phyloP scores from a whole-genome alignment of 2,797 vertebrate genomes.

The Tenualosa ilisha region DNA sequence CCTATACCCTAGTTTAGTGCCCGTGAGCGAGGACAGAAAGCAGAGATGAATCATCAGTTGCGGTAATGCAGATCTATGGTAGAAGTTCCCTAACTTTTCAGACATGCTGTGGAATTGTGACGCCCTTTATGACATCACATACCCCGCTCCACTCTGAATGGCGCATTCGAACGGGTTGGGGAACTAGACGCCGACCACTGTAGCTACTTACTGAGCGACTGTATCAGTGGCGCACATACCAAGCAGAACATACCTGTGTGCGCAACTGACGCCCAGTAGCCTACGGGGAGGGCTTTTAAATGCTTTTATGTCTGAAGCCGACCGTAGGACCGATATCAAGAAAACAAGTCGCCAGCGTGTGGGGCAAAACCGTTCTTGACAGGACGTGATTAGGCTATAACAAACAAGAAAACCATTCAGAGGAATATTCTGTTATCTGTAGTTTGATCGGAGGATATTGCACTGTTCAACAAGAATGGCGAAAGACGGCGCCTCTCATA shows the following conservation, averaged over 20 bases:
- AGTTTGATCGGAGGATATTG: not conserved
- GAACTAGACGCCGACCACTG: constrained; percentile 11
- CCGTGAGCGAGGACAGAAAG: not conserved
- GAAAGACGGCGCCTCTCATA: constrained; percentile 58
- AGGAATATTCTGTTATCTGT: constrained; percentile 6
- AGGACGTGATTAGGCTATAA: constrained; percentile 16
- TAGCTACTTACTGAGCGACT: not conserved
- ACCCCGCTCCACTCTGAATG: constrained; percentile 26
- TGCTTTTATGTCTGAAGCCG: constrained; percentile 24
- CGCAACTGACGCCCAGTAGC: not conserved
- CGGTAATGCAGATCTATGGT: not conserved
- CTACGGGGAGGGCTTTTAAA: constrained; percentile 30
- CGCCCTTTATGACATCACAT: constrained; percentile 44
- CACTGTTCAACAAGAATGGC: constrained; percentile 60
- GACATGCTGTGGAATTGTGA: constrained; percentile 12
- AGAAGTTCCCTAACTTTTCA: constrained; percentile 30
- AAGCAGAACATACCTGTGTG: constrained; percentile 36
- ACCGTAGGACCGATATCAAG: constrained; percentile 16
- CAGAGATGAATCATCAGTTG: not conserved
- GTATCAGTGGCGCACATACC: constrained; percentile 18
- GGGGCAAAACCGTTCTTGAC: constrained; percentile 46
- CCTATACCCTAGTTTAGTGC: not conserved
- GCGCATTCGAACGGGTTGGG: constrained; percentile 4
- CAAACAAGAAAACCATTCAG: constrained; percentile 5
- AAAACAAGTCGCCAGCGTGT: constrained; percentile 27